Evolutionary conservation across 2,113 vertebrate genomes (phyloP), one percentile per base, ranked within the genome.

Genomic region (Macquaria australasica): DNA sequence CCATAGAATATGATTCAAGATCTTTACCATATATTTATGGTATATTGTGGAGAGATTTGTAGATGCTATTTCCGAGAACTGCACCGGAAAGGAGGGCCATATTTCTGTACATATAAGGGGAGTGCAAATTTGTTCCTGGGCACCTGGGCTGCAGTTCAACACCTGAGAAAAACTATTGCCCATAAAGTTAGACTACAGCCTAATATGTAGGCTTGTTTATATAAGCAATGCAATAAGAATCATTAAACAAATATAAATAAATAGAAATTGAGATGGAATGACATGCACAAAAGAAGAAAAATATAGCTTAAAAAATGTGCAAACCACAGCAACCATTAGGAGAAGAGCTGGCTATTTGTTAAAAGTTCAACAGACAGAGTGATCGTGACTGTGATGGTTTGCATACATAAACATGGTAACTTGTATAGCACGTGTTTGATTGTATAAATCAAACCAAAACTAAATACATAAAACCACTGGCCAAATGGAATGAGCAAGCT

Each of bases 41-140:
- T 16, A 11, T 55, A 23, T 50, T 75, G 3, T 75, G 18, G 34
- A 77, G 25, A 81, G 41, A 81, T 82, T 82, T 84, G 18, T 4
- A 72, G 37, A 53, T 63, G 12, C 16, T 59, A 6, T 48, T 31
- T 66, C 11, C 4, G 4, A 79, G 34, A 60, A 63, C 31, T 73
- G 21, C 18, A 41, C 25, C 1, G 11, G 55, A n/a, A n/a, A n/a
- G n/a, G n/a, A n/a, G 25, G 21, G 37, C 15, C 5, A 75, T 73
- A 48, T 83, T 72, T 62, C 8, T 41, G 5, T 60, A 25, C 28
- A 51, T 56, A 23, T n/a, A 28, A 60, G 23, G 23, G 23, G 23
- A 37, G 12, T 43, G 28, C 4, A 18, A n/a, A 51, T 76, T 28
- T 60, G 12, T 70, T 39, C 12, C 6, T 37, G 12, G 45, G 23